phyloP scores from a whole-genome alignment of 2,888 invertebrate genomes.

The Coelopa pilipes region DNA sequence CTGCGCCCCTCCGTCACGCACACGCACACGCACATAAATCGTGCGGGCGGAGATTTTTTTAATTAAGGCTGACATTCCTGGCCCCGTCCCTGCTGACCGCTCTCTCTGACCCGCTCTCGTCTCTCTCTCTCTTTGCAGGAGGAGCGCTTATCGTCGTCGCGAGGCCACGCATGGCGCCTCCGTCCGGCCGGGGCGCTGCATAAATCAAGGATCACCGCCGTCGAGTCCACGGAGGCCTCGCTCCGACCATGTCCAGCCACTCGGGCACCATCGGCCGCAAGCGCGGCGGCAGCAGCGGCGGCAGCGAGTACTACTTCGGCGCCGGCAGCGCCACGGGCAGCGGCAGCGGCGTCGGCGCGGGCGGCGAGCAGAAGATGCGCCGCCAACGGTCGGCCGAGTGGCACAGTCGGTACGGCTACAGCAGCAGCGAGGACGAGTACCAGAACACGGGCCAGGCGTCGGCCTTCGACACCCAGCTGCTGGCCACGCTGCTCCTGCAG shows the following conservation, averaged over 20 bases:
- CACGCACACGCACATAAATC: constrained; percentile 10
- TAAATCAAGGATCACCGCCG: constrained; percentile 31
- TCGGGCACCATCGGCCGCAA: constrained; percentile 67
- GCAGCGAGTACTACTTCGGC: constrained; percentile 63
- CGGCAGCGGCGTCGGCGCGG: constrained; percentile 54
- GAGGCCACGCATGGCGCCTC: constrained; percentile 21
- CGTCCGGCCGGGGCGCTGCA: constrained; percentile 13
- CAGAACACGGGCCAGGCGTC: constrained; percentile 66
- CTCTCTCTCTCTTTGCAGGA: constrained; percentile 14
- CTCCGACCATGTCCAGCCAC: constrained; percentile 64
- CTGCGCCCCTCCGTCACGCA: not conserved
- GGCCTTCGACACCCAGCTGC: constrained; percentile 70
- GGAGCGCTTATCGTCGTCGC: not conserved
- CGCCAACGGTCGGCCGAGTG: constrained; percentile 72
- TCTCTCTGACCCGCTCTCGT: not conserved
- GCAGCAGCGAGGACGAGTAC: constrained; percentile 71
- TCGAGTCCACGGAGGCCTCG: not conserved
- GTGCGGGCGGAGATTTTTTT: constrained; percentile 1
- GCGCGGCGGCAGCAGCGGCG: constrained; percentile 62
- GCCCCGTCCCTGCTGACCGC: too few relatives aligned
- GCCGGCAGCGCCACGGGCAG: constrained; percentile 55
- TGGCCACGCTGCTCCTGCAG: constrained; percentile 71
- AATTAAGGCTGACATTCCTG: constrained; percentile 29
- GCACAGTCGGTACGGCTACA: constrained; percentile 70
- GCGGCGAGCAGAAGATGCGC: constrained; percentile 64